These are phyloP conservation scores for Palythoa grandiflora DNA, from an alignment of 92 coral and sea anemone species.

Conservation along the genomic window DNA sequence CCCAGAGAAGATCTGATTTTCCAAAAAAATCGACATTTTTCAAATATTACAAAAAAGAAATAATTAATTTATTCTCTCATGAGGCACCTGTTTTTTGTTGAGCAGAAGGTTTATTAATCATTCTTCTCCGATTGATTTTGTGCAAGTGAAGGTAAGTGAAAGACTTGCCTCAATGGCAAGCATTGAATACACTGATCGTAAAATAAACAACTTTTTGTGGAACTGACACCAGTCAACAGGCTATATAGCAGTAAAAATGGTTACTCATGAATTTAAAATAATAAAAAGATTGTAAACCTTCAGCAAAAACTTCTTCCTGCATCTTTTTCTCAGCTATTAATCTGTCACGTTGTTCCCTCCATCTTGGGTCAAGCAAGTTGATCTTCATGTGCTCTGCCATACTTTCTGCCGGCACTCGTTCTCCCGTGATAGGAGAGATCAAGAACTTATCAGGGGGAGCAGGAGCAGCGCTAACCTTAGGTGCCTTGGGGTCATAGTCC, in stretches of 20 bases:
- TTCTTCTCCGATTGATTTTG: too few species aligned
- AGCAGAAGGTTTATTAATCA: too few species aligned
- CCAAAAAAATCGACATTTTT: too few species aligned
- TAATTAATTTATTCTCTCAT: too few species aligned
- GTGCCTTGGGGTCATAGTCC: constrained; percentile 96
- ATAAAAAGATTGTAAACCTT: constrained; percentile 63
- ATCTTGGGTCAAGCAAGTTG: constrained; percentile 95
- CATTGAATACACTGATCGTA: too few species aligned
- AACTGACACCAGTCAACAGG: too few species aligned
- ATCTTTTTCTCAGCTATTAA: constrained; percentile 87
- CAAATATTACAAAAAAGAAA: too few species aligned
- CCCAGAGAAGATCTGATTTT: too few species aligned
- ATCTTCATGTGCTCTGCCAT: constrained; percentile 99
- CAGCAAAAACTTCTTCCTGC: constrained; percentile 95
- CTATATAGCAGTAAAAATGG: background rate
- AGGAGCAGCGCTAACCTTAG: constrained; percentile 68
- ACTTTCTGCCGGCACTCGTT: constrained; percentile 91
- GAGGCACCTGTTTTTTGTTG: too few species aligned
- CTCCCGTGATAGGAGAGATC: constrained; percentile 99
- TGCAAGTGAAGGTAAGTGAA: too few species aligned
- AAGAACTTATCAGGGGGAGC: constrained; percentile 85
- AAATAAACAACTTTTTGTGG: too few species aligned
- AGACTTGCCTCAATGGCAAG: too few species aligned
- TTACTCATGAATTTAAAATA: background rate
- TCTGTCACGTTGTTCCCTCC: constrained; percentile 98